Evolutionary conservation across 2,888 invertebrate species (phyloP), one percentile per base, ranked within the genome.

Genomic region (Cyclophora punctaria): DNA sequence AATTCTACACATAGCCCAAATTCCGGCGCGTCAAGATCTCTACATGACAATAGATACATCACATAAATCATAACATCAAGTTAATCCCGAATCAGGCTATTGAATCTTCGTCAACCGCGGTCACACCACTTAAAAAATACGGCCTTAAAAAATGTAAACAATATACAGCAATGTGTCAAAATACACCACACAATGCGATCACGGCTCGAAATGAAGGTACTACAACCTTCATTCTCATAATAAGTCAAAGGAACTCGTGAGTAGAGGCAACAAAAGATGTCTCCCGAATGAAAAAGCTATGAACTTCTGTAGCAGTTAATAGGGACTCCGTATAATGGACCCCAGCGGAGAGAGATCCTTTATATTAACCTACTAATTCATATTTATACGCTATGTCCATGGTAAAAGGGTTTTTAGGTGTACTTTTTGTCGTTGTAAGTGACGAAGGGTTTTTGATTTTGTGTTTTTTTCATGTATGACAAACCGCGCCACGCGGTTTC

Each of bases 261-360:
- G 60, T 64, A 60, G 63, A 57, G 52, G 47, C 51, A 64, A 80
- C 78, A 81, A 81, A 72, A 69, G 75, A 66, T 75, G 76, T 80
- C 78, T 61, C 69, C 69, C 67, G 57, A 58, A 63, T 70, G 62
- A 80, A 83, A 82, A 82, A 81, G 67, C 77, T 81, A 87, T 86
- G 83, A 85, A 87, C 87, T 87, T 83, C 87, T 85, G 86, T 75
- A 80, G 78, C 83, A 87, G 86, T 87, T 86, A 83, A 85, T 86
- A 84, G 75, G 75, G 67, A 62, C 56, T 47, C 46, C 41, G 55
- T 60, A 87, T 76, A 85, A 85, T 69, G 57, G 71, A 59, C 76
- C 71, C 73, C 71, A 75, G 77, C 78, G 79, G 75, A 63, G 70
- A 64, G 70, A 60, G 62, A 60, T 60, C 58, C 60, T 67, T 75